Conservation (phyloP, 2,888 invertebrate species). For the Imbricaverruca yamaguchii region DNA sequence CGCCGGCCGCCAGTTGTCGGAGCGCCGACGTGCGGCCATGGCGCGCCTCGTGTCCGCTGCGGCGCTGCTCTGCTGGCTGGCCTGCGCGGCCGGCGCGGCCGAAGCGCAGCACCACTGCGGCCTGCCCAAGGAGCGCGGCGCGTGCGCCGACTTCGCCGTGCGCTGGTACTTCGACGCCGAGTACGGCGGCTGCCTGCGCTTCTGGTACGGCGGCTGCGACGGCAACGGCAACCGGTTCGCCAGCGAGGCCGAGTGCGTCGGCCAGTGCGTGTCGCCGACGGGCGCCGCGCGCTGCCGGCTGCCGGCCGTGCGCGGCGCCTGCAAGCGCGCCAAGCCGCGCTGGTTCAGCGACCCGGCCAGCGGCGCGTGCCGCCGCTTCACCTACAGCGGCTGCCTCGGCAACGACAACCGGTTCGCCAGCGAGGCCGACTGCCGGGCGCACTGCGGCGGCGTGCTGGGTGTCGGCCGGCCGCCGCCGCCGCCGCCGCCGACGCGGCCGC, state of each 20-base stretch:
- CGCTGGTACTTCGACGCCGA: conserved; percentile 25
- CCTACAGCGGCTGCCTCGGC: conserved; percentile 25
- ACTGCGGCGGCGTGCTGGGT: not conserved
- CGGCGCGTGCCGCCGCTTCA: conserved; percentile 20
- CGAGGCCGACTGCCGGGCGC: conserved; percentile 9
- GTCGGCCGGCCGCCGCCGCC: not conserved
- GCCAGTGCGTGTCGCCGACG: conserved; percentile 18
- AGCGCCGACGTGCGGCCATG: not conserved
- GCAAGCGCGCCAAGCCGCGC: conserved; percentile 18
- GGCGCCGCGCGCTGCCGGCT: conserved; percentile 21
- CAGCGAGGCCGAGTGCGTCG: conserved; percentile 23
- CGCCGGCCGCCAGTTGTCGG: not conserved
- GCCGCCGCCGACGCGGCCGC: not conserved
- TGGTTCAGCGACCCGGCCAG: conserved; percentile 23
- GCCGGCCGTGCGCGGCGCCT: conserved; percentile 24
- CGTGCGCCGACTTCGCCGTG: not conserved
- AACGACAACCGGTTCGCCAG: conserved; percentile 25
- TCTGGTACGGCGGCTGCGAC: conserved; percentile 28
- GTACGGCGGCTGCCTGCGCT: conserved; percentile 25
- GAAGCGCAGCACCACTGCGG: not conserved
- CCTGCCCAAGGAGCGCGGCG: not conserved
- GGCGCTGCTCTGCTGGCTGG: too few species aligned
- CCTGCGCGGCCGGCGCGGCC: not conserved
- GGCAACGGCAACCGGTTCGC: conserved; percentile 25
- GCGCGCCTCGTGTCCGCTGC: not conserved